Conservation (phyloP, 2,797 vertebrate genomes). For the Schizopygopsis malacanthus region DNA sequence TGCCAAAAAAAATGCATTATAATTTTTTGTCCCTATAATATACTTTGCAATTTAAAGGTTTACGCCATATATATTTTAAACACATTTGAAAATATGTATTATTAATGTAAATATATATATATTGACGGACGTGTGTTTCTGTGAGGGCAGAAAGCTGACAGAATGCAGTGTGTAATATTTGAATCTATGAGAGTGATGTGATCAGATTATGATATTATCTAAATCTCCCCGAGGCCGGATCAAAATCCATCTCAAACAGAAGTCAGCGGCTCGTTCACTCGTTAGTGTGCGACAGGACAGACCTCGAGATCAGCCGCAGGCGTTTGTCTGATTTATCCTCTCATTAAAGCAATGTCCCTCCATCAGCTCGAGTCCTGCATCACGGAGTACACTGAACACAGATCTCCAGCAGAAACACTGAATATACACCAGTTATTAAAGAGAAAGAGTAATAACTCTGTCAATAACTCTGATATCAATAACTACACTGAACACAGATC, state of each 20-base stretch:
- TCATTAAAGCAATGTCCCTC: background rate
- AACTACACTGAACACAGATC: no score
- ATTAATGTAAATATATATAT: no score
- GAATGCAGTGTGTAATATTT: background rate
- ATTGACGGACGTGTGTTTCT: no score
- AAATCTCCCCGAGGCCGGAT: constrained; percentile 6
- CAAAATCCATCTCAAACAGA: background rate
- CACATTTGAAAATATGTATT: no score
- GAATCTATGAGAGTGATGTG: constrained; percentile 7
- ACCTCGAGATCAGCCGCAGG: background rate
- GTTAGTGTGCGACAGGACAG: background rate
- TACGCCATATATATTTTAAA: no score
- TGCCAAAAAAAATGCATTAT: background rate
- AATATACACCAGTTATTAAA: no score
- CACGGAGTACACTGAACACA: background rate
- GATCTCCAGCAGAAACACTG: background rate
- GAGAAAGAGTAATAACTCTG: no score
- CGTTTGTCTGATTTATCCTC: background rate
- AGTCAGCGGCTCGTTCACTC: background rate
- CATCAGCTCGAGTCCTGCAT: background rate
- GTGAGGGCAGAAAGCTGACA: background rate
- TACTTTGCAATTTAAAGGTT: no score
- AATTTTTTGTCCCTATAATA: no score
- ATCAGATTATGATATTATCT: constrained; percentile 15
- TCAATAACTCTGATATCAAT: no score